Base-by-base conservation (phyloP, 2,113 vertebrate genomes). In the Chaetodon trifascialis region DNA sequence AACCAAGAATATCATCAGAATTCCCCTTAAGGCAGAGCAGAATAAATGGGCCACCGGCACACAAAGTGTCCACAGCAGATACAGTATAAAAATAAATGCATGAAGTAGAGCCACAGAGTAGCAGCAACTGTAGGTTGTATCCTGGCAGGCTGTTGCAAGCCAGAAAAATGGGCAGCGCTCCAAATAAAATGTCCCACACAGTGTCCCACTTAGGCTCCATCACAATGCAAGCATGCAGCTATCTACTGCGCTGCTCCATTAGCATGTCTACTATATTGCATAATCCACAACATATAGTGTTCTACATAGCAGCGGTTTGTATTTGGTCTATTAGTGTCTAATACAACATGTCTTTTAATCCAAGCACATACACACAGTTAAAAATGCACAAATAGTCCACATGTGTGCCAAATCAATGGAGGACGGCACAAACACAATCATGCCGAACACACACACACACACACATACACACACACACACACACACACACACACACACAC, bases 21-120 rank as follows among this genome's bases (percentile, higher is more conserved):
- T 88, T 64, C 67, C 85, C 91, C 83, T 82, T 8, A 72, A 90
- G 90, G 88, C 90, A 82, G 49, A 84, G 79, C 84, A 68, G 71
- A 86, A 80, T 85, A 92, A 93, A 89, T 92, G 89, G 92, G 93
- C 92, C 91, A 94, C 87, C 55, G 83, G 90, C 89, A 87, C 93
- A 92, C 85, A 82, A 85, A 87, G 90, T 88, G 89, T 91, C 84
- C 87, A 86, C 72, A 58, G 87, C 79, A 88, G 81, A 86, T 85
- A 86, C 73, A 76, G 89, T 84, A 47, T 88, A 90, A 91, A 93
- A 92, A 93, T 91, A 93, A 86, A 89, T 84, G 82, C 62, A 76
- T 62, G 80, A 67, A 87, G 73, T 56, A 55, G 80, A 79, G 87
- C 78, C 70, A 49, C 51, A 66, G 73, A 81, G 85, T 21, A 74